Evolutionary conservation across 2,888 invertebrate genomes (phyloP).

Genomic region (Caenorhabditis macrosperma): DNA sequence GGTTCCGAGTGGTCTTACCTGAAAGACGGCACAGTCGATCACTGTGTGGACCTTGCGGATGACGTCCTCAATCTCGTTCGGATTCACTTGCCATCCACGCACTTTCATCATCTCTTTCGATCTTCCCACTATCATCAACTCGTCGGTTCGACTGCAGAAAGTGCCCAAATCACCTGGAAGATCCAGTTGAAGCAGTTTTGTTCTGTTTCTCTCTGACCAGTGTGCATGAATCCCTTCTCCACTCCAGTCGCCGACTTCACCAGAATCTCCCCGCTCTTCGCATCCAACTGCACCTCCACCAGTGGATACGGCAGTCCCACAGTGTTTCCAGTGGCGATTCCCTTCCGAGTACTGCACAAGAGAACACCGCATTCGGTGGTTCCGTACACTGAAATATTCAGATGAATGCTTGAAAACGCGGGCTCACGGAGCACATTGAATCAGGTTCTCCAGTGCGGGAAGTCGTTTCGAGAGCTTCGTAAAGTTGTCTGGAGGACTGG

Average conservation of each 20-base stretch:
- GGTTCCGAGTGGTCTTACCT: slow-evolving; percentile 18
- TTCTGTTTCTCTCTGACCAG: slow-evolving; percentile 13
- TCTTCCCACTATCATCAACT: slow-evolving; percentile 64
- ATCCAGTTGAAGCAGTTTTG: neutral
- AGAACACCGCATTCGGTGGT: slow-evolving; percentile 73
- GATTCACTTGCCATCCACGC: slow-evolving; percentile 69
- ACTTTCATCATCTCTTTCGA: slow-evolving; percentile 72
- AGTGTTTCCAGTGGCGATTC: slow-evolving; percentile 28
- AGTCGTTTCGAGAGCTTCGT: slow-evolving; percentile 20
- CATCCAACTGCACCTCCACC: slow-evolving; percentile 50
- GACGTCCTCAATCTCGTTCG: slow-evolving; percentile 65
- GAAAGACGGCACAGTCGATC: slow-evolving; percentile 63
- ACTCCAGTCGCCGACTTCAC: slow-evolving; percentile 60
- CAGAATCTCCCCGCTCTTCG: slow-evolving; percentile 53
- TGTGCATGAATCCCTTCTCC: slow-evolving; percentile 50
- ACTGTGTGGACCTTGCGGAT: slow-evolving; percentile 51
- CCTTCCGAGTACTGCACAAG: slow-evolving; percentile 61
- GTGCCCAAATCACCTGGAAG: slow-evolving; percentile 45
- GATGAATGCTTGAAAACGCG: too few species aligned
- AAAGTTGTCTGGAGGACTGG: slow-evolving; percentile 35
- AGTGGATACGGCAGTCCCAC: slow-evolving; percentile 68
- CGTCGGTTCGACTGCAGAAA: slow-evolving; percentile 27
- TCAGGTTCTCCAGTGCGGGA: slow-evolving; percentile 37
- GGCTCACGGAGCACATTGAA: slow-evolving; percentile 48
- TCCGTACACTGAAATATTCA: slow-evolving; percentile 73